Conservation (phyloP, 1,140 invertebrate genomes). For the Tetranychus urticae region DNA sequence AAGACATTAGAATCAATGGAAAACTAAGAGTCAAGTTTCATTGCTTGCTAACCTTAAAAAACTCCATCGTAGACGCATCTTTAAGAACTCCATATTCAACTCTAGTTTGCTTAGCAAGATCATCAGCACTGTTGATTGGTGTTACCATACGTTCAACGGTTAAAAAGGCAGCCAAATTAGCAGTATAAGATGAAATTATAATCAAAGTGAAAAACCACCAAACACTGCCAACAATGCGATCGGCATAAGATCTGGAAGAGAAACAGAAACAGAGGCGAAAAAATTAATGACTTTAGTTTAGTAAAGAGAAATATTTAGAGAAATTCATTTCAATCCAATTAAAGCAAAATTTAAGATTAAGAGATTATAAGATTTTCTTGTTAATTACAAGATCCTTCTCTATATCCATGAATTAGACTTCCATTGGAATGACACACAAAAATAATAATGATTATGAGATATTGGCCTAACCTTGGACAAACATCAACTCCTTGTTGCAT, state of each 20-base stretch:
- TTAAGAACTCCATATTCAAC: slow-evolving; percentile 61
- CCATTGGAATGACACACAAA: no score
- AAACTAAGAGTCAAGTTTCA: neutral
- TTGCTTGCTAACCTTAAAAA: slow-evolving; percentile 48
- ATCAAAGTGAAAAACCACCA: slow-evolving; percentile 99
- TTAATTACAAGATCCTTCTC: no score
- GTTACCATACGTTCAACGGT: slow-evolving; percentile 72
- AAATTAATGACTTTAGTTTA: neutral
- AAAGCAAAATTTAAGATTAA: neutral
- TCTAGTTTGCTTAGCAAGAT: slow-evolving; percentile 74
- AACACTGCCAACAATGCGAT: slow-evolving; percentile 77
- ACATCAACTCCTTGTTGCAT: slow-evolving; percentile 35
- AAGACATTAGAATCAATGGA: neutral
- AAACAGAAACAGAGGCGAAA: neutral
- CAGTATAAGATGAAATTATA: slow-evolving; percentile 32
- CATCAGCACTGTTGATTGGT: slow-evolving; percentile 77
- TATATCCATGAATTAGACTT: no score
- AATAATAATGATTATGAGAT: neutral
- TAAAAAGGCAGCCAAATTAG: slow-evolving; percentile 62
- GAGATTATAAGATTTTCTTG: neutral
- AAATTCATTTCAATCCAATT: neutral
- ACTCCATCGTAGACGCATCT: slow-evolving; percentile 67
- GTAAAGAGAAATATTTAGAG: neutral
- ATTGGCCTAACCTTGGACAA: slow-evolving; percentile 24
- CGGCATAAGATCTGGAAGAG: slow-evolving; percentile 48